A percentile compares a stretch with the other conserved stretches of the same genome.
phyloP scores from a whole-genome alignment of 2,888 invertebrate species.

The Apocheima hispidaria region DNA sequence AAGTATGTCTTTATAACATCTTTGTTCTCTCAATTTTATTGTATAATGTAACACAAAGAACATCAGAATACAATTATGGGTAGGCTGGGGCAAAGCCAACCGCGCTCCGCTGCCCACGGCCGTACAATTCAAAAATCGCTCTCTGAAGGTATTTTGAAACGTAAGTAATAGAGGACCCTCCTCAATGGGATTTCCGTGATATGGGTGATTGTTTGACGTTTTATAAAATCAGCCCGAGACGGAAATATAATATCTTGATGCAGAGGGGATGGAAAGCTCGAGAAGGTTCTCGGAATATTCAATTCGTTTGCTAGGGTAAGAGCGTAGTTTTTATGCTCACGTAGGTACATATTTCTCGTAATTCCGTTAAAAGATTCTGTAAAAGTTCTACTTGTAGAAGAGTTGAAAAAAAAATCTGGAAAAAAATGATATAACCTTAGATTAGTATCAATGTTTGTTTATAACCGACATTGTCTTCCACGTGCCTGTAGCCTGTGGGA shows the following conservation, averaged over 20 bases:
- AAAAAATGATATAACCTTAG: too few relatives aligned
- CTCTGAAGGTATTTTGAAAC: slow-evolving; percentile 36
- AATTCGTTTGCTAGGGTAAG: slow-evolving; percentile 12
- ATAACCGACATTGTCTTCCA: too few relatives aligned
- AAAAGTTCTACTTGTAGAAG: background rate
- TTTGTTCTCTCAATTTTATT: slow-evolving; percentile 46
- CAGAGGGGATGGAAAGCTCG: slow-evolving; percentile 1
- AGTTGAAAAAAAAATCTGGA: too few relatives aligned
- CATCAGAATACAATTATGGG: slow-evolving; percentile 40
- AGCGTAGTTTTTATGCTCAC: slow-evolving; percentile 15
- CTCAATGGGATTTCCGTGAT: slow-evolving; percentile 53
- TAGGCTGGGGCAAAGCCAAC: slow-evolving; percentile 38
- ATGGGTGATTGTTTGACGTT: slow-evolving; percentile 56
- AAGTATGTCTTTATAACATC: slow-evolving; percentile 39
- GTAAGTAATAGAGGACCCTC: slow-evolving; percentile 47
- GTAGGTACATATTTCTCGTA: slow-evolving; percentile 1
- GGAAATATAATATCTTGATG: slow-evolving; percentile 29
- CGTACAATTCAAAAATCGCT: slow-evolving; percentile 47
- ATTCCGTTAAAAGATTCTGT: background rate
- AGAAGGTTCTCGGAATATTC: slow-evolving; percentile 19
- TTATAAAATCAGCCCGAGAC: slow-evolving; percentile 51
- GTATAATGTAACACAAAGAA: slow-evolving; percentile 41
- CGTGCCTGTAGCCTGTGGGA: too few relatives aligned
- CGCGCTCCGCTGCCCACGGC: slow-evolving; percentile 29
- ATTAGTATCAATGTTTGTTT: too few relatives aligned